These are phyloP conservation scores for Crossaster papposus DNA, from an alignment of 53 echinoderm and acorn worm genomes.

Conservation along the genomic window DNA sequence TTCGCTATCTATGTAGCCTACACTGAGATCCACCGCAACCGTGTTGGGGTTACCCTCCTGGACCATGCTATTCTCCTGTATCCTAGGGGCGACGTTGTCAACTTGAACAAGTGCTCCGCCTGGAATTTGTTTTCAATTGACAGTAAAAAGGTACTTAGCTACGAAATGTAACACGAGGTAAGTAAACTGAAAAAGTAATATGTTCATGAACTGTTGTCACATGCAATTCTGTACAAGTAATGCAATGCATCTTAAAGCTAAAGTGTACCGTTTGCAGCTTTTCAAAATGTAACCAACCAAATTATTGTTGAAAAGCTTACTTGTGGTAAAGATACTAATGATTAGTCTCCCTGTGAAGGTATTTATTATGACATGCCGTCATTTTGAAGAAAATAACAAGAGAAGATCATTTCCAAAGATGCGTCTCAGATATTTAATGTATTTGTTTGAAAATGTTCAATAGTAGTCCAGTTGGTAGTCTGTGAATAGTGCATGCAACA, in stretches of 20 bases:
- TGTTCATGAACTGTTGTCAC: not conserved
- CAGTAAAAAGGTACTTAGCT: not conserved
- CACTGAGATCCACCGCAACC: constrained; percentile 73
- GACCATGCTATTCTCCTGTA: constrained; percentile 49
- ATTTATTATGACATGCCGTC: too few species aligned
- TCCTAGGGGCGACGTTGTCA: constrained; percentile 10
- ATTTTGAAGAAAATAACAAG: too few species aligned
- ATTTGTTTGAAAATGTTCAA: too few species aligned
- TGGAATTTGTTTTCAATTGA: not conserved
- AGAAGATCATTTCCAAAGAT: too few species aligned
- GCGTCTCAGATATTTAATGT: too few species aligned
- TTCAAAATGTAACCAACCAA: too few species aligned
- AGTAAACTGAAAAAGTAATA: not conserved
- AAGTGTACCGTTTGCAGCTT: too few species aligned
- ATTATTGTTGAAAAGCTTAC: too few species aligned
- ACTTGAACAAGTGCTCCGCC: constrained; percentile 73
- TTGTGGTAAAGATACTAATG: too few species aligned
- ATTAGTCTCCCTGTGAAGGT: too few species aligned
- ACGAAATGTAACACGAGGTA: not conserved
- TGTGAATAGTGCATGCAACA: too few species aligned
- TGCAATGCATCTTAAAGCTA: not conserved
- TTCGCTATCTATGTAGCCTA: constrained; percentile 64
- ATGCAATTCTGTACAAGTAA: not conserved
- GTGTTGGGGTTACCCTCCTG: constrained; percentile 69
- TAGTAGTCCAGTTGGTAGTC: too few species aligned